These are phyloP conservation scores for Urocynchramus pylzowi DNA, from an alignment of 2,113 vertebrate species.

Conservation along the genomic window DNA sequence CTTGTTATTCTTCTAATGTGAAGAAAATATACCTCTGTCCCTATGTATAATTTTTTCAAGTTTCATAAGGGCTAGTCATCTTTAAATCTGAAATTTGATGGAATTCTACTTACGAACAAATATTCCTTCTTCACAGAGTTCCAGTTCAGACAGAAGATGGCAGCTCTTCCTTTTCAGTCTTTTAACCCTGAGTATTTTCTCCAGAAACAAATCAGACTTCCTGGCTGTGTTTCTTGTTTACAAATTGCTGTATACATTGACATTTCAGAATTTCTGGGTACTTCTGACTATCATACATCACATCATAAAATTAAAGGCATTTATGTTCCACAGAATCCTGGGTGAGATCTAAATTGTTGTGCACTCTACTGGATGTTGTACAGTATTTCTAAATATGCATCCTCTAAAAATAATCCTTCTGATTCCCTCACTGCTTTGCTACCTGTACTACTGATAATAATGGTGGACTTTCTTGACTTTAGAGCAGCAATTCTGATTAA, in stretches of 20 bases:
- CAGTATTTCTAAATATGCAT: neutral
- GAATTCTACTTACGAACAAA: conserved; percentile 17
- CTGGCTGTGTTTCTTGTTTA: conserved; percentile 68
- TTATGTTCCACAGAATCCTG: conserved; percentile 41
- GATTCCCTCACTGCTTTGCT: conserved; percentile 20
- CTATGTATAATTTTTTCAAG: neutral
- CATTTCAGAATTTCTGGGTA: conserved; percentile 68
- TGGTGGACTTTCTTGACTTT: conserved; percentile 46
- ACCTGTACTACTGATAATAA: conserved; percentile 10
- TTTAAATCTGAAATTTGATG: neutral
- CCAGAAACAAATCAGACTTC: conserved; percentile 58
- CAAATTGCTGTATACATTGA: conserved; percentile 60
- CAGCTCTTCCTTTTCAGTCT: conserved; percentile 48
- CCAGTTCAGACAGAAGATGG: conserved; percentile 54
- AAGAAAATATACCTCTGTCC: neutral
- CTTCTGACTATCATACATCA: conserved; percentile 49
- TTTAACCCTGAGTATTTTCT: conserved; percentile 15
- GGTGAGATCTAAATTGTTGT: neutral
- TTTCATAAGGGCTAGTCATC: neutral
- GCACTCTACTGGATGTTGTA: neutral
- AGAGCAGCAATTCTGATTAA: conserved; percentile 20
- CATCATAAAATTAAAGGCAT: conserved; percentile 56
- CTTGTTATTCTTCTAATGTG: neutral
- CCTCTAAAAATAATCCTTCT: conserved; percentile 26
- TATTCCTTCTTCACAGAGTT: neutral